A percentile compares a stretch with the other conserved stretches of the same genome.
These are phyloP conservation scores for Drosophila sp. DNA, from an alignment of 1,140 invertebrate species.

Conservation along the genomic window DNA sequence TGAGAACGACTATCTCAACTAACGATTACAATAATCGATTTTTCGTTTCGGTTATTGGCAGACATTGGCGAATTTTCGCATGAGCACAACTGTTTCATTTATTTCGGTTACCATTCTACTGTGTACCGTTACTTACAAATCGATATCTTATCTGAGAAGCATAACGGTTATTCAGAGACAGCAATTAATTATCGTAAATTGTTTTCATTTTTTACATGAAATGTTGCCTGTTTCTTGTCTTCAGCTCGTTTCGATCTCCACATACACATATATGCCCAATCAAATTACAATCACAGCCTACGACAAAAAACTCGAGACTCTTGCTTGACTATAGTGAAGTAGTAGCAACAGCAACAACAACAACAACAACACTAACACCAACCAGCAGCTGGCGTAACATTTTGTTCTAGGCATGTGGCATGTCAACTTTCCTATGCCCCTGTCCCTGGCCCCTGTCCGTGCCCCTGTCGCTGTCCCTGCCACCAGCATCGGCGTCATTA, in stretches of 20 bases:
- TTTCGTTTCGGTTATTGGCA: too few species aligned
- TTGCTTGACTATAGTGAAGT: constrained; percentile 3
- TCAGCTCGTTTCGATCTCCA: constrained; percentile 3
- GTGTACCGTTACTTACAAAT: not conserved
- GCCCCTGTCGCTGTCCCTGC: not conserved
- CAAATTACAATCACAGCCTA: constrained; percentile 12
- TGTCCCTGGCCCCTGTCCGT: not conserved
- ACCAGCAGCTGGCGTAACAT: constrained; percentile 13
- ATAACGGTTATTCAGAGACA: not conserved
- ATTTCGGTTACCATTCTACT: not conserved
- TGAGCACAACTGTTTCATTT: not conserved
- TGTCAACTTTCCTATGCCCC: constrained; percentile 9
- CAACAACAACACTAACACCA: constrained; percentile 19
- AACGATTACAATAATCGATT: too few species aligned
- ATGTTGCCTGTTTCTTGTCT: constrained; percentile 3
- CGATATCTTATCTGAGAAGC: not conserved
- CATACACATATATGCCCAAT: constrained; percentile 3
- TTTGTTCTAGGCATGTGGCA: constrained; percentile 13
- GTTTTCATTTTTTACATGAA: constrained; percentile 1
- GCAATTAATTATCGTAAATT: constrained; percentile 9
- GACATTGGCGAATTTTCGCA: too few species aligned
- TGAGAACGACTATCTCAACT: too few species aligned
- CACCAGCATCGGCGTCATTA: not conserved
- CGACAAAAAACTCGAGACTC: constrained; percentile 5
- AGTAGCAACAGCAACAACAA: not conserved